Evolutionary conservation across 2,888 invertebrate genomes (phyloP).

Genomic region (Zygaena filipendulae): DNA sequence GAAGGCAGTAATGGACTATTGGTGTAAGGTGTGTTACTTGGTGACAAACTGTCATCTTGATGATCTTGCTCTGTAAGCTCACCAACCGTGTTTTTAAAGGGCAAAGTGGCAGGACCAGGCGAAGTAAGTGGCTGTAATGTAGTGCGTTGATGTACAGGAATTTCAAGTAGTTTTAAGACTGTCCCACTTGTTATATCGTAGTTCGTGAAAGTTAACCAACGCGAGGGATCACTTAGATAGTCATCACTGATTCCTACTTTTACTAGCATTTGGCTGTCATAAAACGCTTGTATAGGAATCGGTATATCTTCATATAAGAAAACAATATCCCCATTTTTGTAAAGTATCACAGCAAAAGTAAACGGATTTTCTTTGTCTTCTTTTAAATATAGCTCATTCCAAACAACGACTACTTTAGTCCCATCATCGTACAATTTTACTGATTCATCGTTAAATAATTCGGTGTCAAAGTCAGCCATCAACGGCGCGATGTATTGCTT

Average conservation of each 20-base stretch:
- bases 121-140: no score
- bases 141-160: no score
- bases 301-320: neutral
- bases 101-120: no score
- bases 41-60: no score
- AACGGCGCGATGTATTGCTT: neutral
- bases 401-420: neutral
- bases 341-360: neutral
- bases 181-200: neutral
- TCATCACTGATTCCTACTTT: neutral
- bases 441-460: neutral
- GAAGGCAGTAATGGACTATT: no score
- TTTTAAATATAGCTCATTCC: neutral
- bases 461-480: neutral
- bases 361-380: neutral
- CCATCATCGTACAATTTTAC: neutral
- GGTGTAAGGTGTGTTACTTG: no score
- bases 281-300: neutral
- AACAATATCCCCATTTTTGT: neutral
- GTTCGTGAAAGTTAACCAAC: neutral
- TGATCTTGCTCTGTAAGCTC: no score
- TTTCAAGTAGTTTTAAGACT: neutral
- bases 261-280: neutral
- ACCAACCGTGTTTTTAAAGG: no score
- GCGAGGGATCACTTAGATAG: neutral